A percentile compares a stretch with the other conserved stretches of the same genome.
phyloP scores from a whole-genome alignment of 2,113 vertebrate genomes.

The Nothocercus julius region DNA sequence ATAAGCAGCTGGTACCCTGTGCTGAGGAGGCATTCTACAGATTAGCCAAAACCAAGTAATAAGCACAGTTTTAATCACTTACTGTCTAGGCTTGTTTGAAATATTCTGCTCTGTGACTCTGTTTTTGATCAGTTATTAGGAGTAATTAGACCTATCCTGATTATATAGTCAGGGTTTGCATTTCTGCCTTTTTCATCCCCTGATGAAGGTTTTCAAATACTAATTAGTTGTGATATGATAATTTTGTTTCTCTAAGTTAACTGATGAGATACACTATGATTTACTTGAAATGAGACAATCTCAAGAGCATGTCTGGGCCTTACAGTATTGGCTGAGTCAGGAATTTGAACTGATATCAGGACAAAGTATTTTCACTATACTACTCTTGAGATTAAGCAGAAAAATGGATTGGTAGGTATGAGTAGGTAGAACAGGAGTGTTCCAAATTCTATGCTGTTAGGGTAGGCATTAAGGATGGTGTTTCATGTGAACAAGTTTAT shows the following conservation, averaged over 20 bases:
- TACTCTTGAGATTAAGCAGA: neutral
- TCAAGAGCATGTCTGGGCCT: neutral
- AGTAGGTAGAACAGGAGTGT: neutral
- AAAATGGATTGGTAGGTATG: neutral
- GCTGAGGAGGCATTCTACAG: conserved; percentile 61
- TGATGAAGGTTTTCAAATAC: neutral
- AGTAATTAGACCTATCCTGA: neutral
- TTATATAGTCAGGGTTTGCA: neutral
- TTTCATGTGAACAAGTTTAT: neutral
- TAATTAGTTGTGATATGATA: neutral
- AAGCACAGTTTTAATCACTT: conserved; percentile 53
- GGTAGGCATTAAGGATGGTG: neutral
- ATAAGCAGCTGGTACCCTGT: conserved; percentile 57
- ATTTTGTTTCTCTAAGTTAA: neutral
- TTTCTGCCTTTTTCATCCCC: neutral
- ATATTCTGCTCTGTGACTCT: conserved; percentile 6
- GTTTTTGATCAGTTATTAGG: conserved; percentile 16
- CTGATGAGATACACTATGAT: neutral
- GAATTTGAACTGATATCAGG: neutral
- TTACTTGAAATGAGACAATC: neutral
- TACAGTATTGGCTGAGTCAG: neutral
- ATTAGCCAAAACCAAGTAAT: conserved; percentile 63
- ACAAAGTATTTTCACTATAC: neutral
- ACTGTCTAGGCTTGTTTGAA: conserved; percentile 39
- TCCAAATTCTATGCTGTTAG: neutral